Evolutionary conservation across 2,888 invertebrate species (phyloP), one percentile per base, ranked within the genome.

Genomic region (Seira ritae): DNA sequence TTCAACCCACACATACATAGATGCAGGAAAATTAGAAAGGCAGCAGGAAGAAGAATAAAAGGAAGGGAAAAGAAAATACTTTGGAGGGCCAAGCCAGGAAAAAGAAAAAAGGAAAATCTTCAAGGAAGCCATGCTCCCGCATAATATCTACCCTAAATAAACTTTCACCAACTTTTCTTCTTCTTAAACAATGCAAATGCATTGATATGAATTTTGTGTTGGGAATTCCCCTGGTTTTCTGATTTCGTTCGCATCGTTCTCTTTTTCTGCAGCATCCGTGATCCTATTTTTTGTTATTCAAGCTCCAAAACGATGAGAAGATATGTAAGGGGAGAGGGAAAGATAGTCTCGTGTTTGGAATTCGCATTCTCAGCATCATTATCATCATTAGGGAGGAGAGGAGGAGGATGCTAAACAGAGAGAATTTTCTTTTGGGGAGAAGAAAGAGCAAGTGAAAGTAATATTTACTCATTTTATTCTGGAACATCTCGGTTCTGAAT

Each of bases 101-200:
- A n/a, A n/a, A 42, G 42, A n/a, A 42, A 42, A 42, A 42, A 42
- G 12, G 42, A 42, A 42, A 42, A 6, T 12, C 42, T 42, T 42
- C 12, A 42, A 42, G 42, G 42, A 42, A 60, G 50, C 24, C 72
- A 72, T 72, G 72, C 20, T 15, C 72, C 24, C 60, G 72, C 72
- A 72, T 72, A 72, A 72, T 72, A 19, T 72, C 31, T 31, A 42
- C 12, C 12, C 42, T 6, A 42, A 42, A 42, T 42, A 42, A 42
- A 42, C 42, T 70, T n/a, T 31, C 23, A n/a, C 68, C 23, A n/a
- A n/a, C n/a, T n/a, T n/a, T n/a, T n/a, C n/a, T 12, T 6, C 2
- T 31, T n/a, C n/a, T 31, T 19, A 31, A 17, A 17, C 15, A 22
- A 15, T 15, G n/a, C 4, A 10, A 31, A 31, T 15, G 37, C 6